phyloP scores from a whole-genome alignment of 2,888 invertebrate species.

The Agrypnus murinus region DNA sequence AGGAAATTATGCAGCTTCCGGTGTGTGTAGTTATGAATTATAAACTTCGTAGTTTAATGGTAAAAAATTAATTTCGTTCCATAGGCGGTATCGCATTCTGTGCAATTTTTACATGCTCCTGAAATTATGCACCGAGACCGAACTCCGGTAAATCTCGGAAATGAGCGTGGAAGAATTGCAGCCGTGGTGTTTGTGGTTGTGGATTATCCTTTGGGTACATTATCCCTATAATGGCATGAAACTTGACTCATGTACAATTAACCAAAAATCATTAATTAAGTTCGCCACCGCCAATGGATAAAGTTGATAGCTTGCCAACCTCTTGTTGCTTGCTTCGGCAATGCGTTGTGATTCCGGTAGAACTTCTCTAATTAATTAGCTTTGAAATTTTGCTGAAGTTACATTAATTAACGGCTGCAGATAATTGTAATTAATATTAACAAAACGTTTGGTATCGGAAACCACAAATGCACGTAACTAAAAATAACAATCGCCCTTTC shows the following conservation, averaged over 20 bases:
- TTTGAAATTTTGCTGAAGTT: conserved; percentile 53
- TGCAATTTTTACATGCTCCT: conserved; percentile 23
- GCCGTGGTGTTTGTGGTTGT: conserved; percentile 38
- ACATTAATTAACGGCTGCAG: conserved; percentile 39
- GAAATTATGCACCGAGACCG: conserved; percentile 55
- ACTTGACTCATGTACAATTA: conserved; percentile 28
- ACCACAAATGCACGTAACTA: too few species aligned
- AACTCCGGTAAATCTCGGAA: conserved; percentile 58
- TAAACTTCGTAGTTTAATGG: conserved; percentile 54
- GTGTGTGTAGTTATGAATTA: conserved; percentile 55
- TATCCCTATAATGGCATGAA: conserved; percentile 42
- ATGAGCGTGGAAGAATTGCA: conserved; percentile 58
- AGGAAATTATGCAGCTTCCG: conserved; percentile 56
- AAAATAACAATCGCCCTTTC: too few species aligned
- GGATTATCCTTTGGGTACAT: conserved; percentile 52
- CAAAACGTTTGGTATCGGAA: neutral
- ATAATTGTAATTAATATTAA: conserved; percentile 31
- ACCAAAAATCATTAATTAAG: conserved; percentile 43
- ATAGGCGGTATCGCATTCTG: conserved; percentile 54
- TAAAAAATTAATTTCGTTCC: conserved; percentile 57
- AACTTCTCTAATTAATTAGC: conserved; percentile 59
- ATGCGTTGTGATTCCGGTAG: conserved; percentile 53
- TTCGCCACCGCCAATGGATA: conserved; percentile 37
- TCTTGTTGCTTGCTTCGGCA: conserved; percentile 53
- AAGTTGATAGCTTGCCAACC: conserved; percentile 45